Evolutionary conservation across 2,888 invertebrate species (phyloP), one percentile per base, ranked within the genome.

Genomic region (Therioaphis trifolii): DNA sequence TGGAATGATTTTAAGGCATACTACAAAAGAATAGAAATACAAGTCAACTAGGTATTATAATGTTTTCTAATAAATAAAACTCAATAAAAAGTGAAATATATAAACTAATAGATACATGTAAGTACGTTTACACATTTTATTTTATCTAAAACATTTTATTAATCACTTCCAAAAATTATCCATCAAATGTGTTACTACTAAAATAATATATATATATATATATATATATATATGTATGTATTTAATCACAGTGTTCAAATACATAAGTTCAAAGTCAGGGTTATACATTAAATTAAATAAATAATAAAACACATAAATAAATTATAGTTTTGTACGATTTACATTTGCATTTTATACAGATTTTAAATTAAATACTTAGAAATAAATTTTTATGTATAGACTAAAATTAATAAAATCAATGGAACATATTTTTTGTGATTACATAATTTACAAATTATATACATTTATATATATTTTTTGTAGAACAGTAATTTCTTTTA

Each of bases 291-390:
- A 66, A 77, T 66, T 52, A 78, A 49, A 75, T 18, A 75, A 61
- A 43, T 35, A 77, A 77, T 61, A 29, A 68, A 66, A 78, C 66
- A 78, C 40, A 52, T 35, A 78, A 78, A 78, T 68, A 78, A 52
- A 68, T 24, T 40, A 66, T 77, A 52, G 52, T 66, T 49, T 78
- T 78, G 77, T 66, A 78, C 49, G 77, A 35, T 49, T 77, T 77
- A 63, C 1, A 24, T 21, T 21, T 12, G 21, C 11, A 58, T 58
- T 58, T n/a, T 58, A 11, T n/a, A 21, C 21, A 21, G 21, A 12
- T 21, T 21, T 4, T 11, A 46, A 46, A 14, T 46, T 46, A 15
- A 46, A 46, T 14, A 9, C 12, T 46, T 58, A 21, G 12, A 55
- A 21, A 55, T 55, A 21, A n/a, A 21, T 21, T 7, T 9, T 21